These are phyloP conservation scores for Sesia apiformis DNA, from an alignment of 2,888 invertebrate genomes.

Conservation along the genomic window DNA sequence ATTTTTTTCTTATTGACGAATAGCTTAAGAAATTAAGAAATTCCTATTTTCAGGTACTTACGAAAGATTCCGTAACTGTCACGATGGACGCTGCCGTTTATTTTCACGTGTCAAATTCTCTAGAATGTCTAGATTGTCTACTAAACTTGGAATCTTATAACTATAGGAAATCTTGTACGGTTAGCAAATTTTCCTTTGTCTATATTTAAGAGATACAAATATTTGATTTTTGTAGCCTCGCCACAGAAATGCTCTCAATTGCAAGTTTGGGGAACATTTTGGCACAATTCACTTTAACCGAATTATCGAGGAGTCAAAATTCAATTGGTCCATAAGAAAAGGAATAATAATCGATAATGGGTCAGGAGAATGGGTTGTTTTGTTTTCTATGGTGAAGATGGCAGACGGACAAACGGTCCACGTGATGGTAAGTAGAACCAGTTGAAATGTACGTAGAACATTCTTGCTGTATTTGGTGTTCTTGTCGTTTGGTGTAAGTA, in stretches of 20 bases:
- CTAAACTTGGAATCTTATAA: constrained; percentile 30
- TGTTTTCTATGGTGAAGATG: neutral
- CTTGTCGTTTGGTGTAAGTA: too few relatives aligned
- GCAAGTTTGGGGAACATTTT: constrained; percentile 73
- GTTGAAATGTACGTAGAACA: constrained; percentile 72
- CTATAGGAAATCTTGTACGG: too few relatives aligned
- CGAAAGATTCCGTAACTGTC: constrained; percentile 92
- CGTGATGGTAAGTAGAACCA: constrained; percentile 57
- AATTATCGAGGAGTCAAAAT: constrained; percentile 76
- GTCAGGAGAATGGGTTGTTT: constrained; percentile 56
- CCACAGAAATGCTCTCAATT: constrained; percentile 57
- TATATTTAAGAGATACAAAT: too few relatives aligned
- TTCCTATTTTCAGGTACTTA: constrained; percentile 71
- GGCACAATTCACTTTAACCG: constrained; percentile 76
- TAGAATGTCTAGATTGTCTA: constrained; percentile 79
- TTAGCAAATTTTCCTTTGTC: too few relatives aligned
- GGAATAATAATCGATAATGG: constrained; percentile 53
- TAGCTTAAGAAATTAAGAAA: too few relatives aligned
- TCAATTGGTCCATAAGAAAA: constrained; percentile 71
- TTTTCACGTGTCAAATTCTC: constrained; percentile 80
- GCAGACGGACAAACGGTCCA: too few relatives aligned
- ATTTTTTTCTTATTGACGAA: constrained; percentile 36
- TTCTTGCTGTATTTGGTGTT: too few relatives aligned
- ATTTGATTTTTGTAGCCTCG: constrained; percentile 16
- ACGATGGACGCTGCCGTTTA: constrained; percentile 90